phyloP scores from a whole-genome alignment of 1,140 invertebrate genomes.

The Periplaneta americana region DNA sequence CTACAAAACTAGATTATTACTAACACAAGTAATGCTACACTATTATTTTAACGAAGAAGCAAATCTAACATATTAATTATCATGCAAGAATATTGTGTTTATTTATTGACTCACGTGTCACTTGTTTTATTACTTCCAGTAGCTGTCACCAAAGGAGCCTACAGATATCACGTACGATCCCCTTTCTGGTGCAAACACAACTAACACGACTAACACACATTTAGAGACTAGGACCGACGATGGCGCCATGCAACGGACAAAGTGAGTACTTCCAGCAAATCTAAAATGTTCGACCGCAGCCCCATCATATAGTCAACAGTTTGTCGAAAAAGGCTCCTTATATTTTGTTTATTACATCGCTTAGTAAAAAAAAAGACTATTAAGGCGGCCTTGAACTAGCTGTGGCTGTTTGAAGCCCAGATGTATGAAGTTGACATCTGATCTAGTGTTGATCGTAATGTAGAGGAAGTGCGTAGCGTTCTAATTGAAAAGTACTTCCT shows the following conservation, averaged over 20 bases:
- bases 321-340: neutral
- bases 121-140: neutral
- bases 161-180: neutral
- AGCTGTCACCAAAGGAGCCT: neutral
- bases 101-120: neutral
- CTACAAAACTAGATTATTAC: neutral
- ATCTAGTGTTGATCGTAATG: too few relatives aligned
- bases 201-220: neutral
- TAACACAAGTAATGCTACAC: neutral
- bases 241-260: neutral
- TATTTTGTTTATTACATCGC: neutral
- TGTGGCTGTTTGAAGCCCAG: too few relatives aligned
- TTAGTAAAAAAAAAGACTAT: too few relatives aligned
- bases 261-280: neutral
- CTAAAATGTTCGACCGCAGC: neutral
- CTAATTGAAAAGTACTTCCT: too few relatives aligned
- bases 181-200: neutral
- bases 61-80: neutral
- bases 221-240: neutral
- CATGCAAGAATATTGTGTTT: neutral
- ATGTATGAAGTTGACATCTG: too few relatives aligned
- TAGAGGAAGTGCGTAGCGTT: too few relatives aligned
- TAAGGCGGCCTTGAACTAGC: neutral
- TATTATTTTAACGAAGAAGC: neutral
- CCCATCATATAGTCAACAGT: neutral